These are phyloP conservation scores for Sciurus carolinensis DNA, from an alignment of 2,797 vertebrate genomes.

Conservation along the genomic window DNA sequence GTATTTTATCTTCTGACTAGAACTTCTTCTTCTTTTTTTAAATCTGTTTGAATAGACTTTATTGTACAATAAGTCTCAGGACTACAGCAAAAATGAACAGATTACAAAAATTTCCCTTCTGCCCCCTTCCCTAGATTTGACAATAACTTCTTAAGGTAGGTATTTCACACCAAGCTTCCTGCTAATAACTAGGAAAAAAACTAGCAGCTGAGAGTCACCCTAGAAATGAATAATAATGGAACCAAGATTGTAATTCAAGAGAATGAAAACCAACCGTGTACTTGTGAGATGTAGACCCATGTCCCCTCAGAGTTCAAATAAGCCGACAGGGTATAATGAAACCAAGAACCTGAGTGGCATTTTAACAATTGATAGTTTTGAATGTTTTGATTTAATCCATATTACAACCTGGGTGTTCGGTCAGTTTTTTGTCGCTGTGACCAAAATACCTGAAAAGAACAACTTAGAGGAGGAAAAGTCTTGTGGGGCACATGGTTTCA, in stretches of 20 bases:
- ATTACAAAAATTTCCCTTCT: no score
- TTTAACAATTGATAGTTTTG: neutral
- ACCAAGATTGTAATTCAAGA: neutral
- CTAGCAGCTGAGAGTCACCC: neutral
- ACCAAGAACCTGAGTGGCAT: neutral
- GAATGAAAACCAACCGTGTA: neutral
- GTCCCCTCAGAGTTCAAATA: neutral
- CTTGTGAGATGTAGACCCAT: rapidly evolving
- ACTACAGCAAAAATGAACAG: no score
- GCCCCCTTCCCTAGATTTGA: neutral
- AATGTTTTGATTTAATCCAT: neutral
- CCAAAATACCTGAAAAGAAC: no score
- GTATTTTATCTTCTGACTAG: neutral
- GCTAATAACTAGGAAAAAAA: neutral
- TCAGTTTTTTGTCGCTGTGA: no score
- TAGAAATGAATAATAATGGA: neutral
- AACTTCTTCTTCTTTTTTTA: no score
- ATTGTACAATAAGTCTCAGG: no score
- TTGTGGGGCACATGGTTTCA: no score
- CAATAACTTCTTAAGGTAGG: no score
- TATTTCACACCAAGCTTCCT: neutral
- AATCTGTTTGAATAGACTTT: no score
- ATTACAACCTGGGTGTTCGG: neutral
- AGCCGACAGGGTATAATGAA: neutral
- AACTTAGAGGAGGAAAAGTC: no score